Evolutionary conservation across 2,113 vertebrate genomes (phyloP), one percentile per base, ranked within the genome.

Genomic region (Calypte anna): DNA sequence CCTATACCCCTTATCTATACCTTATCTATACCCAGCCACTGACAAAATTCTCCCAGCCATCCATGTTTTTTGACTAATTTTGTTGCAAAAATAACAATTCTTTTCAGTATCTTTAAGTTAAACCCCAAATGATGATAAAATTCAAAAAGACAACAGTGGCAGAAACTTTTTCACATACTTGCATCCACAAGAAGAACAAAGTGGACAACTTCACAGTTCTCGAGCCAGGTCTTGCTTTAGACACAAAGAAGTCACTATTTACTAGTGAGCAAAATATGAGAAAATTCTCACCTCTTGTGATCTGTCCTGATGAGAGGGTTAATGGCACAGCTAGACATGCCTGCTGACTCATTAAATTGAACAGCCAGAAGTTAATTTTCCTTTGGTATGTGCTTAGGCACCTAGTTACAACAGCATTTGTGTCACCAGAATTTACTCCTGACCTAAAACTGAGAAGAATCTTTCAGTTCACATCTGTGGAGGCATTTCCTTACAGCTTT

Each of bases 291-390:
- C 63, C 85, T 83, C 63, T 64, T 70, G 78, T 86, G 86, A 93
- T 89, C 82, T 94, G 85, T 80, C 76, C 62, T 53, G 61, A 14
- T 19, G 95, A 78, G 86, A 90, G 64, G 90, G 91, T 76, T 96
- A 93, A 86, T 48, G 81, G 77, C 89, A 97, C 73, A 79, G 84
- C 92, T 57, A 77, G 89, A 87, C 95, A 68, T 92, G 94, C 78
- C 92, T 88, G 91, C 7, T 89, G 93, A 94, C 83, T 95, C 96
- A 95, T 46, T 94, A 94, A 91, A 93, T 91, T 83, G 89, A 88
- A 88, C 1, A 7, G 82, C 58, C 53, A 91, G 38, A 76, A 89
- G 86, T 90, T 67, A 83, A 96, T 95, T 94, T 85, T 95, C 74
- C 80, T 90, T 82, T 55, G 79, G 59, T 72, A 67, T 67, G 82